Evolutionary conservation across 2,888 invertebrate species (phyloP).

Genomic region (Monochamus alternatus): DNA sequence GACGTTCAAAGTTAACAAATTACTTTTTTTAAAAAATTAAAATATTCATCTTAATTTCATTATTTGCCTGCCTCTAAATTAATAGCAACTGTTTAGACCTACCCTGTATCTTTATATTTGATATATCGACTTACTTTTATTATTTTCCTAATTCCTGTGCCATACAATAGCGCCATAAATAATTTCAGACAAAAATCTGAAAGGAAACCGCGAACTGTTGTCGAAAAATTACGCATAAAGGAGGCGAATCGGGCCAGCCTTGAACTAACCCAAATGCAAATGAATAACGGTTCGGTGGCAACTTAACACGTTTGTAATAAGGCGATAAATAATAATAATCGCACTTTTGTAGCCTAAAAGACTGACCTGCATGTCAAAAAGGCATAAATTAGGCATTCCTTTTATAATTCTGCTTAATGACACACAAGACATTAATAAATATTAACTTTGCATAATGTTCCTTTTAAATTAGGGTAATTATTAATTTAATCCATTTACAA

Average conservation of each 20-base stretch:
- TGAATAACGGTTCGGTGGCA: constrained; percentile 9
- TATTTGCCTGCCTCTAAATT: too few species aligned
- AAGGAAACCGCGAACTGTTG: background rate
- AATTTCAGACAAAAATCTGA: too few species aligned
- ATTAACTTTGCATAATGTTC: constrained; percentile 26
- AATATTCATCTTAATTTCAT: too few species aligned
- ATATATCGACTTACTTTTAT: too few species aligned
- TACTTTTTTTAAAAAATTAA: too few species aligned
- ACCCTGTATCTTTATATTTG: too few species aligned
- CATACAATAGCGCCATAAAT: too few species aligned
- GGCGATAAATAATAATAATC: constrained; percentile 29
- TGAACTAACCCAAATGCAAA: constrained; percentile 5
- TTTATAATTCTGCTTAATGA: constrained; percentile 25
- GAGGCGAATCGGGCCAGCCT: background rate
- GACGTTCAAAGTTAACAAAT: too few species aligned
- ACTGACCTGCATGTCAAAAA: constrained; percentile 24
- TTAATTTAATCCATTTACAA: constrained; percentile 32
- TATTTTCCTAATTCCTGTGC: too few species aligned
- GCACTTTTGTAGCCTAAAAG: constrained; percentile 13
- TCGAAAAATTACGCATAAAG: background rate
- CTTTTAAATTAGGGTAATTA: constrained; percentile 27
- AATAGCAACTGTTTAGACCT: too few species aligned
- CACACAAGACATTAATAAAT: constrained; percentile 35
- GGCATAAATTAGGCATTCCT: constrained; percentile 26
- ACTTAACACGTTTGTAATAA: constrained; percentile 26